Evolutionary conservation across 2,888 invertebrate species (phyloP).

Genomic region (Diploptera punctata): DNA sequence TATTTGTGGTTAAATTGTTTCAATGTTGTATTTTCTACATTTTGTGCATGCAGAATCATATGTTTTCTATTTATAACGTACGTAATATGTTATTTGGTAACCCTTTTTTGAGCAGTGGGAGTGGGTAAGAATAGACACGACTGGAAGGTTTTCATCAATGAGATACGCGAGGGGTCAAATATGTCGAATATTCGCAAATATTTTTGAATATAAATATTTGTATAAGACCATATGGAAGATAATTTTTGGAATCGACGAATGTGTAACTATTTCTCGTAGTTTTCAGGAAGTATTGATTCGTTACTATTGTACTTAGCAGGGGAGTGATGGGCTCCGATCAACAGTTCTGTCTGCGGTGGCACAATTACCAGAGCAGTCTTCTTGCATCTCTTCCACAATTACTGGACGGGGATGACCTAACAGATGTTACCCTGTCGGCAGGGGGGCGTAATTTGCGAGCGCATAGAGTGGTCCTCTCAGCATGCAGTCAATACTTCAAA

Average conservation of each 20-base stretch:
- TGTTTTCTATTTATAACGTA: constrained; percentile 24
- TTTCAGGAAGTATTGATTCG: too few relatives aligned
- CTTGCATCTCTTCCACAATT: constrained; percentile 79
- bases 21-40: too few relatives aligned
- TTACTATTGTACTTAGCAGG: background rate
- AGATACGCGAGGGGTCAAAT: background rate
- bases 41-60: too few relatives aligned
- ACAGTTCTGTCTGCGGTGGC: constrained; percentile 87
- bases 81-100: constrained; percentile 12
- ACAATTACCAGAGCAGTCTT: constrained; percentile 79
- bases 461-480: constrained; percentile 84
- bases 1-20: too few relatives aligned
- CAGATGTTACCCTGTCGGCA: constrained; percentile 87
- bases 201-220: too few relatives aligned
- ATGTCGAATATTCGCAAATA: background rate
- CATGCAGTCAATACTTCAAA: constrained; percentile 90
- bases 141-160: constrained; percentile 32
- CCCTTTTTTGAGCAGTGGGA: constrained; percentile 33
- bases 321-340: constrained; percentile 55
- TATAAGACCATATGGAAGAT: too few relatives aligned
- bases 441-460: constrained; percentile 85
- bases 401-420: constrained; percentile 79
- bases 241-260: too few relatives aligned
- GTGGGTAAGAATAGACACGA: constrained; percentile 35
- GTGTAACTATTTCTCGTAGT: too few relatives aligned